Evolutionary conservation across 2,888 invertebrate species (phyloP).

Genomic region (Perdita meconis): DNA sequence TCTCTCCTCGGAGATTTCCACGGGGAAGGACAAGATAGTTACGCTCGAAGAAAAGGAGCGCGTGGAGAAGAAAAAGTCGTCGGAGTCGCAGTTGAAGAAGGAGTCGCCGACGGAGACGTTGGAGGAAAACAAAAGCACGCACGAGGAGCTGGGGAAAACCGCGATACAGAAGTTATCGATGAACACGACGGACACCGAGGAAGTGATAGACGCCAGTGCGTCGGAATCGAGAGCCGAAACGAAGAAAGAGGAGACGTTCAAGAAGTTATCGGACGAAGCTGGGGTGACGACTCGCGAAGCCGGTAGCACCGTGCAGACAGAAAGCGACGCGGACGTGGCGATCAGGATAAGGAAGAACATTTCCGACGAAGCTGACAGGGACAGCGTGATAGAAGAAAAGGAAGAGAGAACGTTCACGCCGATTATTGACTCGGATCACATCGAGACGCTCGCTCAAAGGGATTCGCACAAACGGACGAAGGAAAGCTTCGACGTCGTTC

Average conservation of each 20-base stretch:
- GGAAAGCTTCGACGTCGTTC: constrained; percentile 63
- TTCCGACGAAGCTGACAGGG: constrained; percentile 25
- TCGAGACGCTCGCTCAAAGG: constrained; percentile 67
- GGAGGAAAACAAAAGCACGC: constrained; percentile 72
- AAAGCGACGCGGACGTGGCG: constrained; percentile 74
- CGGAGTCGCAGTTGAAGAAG: constrained; percentile 73
- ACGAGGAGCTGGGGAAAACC: constrained; percentile 70
- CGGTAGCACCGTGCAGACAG: constrained; percentile 67
- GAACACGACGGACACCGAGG: constrained; percentile 72
- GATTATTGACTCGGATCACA: constrained; percentile 57
- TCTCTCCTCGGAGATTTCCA: constrained; percentile 75
- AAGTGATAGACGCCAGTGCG: constrained; percentile 76
- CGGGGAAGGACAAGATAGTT: constrained; percentile 74
- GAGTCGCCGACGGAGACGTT: constrained; percentile 74
- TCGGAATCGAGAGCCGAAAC: constrained; percentile 67
- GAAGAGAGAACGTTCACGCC: constrained; percentile 34
- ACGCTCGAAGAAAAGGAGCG: constrained; percentile 77
- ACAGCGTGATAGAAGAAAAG: constrained; percentile 48
- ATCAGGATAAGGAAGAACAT: constrained; percentile 74
- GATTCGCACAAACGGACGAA: constrained; percentile 69
- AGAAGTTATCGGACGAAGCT: constrained; percentile 72
- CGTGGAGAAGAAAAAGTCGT: constrained; percentile 73
- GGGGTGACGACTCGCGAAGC: constrained; percentile 72
- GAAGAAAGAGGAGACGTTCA: constrained; percentile 70
- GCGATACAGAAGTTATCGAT: constrained; percentile 74